Percentiles rank a stretch among this genome's conserved stretches.
These are phyloP conservation scores for Campoplex nolae DNA, from an alignment of 2,888 invertebrate genomes.

Conservation along the genomic window DNA sequence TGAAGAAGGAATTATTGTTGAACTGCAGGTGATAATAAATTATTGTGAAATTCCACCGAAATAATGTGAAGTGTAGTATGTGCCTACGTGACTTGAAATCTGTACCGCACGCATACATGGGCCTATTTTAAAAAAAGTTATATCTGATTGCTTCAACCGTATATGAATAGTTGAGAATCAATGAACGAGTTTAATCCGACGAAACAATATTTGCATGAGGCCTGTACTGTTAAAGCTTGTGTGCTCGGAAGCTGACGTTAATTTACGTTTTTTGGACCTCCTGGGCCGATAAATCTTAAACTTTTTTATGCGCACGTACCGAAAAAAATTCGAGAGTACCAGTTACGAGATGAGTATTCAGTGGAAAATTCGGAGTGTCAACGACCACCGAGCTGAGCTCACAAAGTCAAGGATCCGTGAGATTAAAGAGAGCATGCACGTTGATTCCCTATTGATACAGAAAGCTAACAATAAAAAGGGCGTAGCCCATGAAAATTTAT, in stretches of 20 bases:
- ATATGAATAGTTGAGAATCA: constrained; percentile 7
- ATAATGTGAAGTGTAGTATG: not conserved
- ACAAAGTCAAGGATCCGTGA: constrained; percentile 29
- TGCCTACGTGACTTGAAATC: constrained; percentile 4
- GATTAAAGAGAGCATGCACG: constrained; percentile 12
- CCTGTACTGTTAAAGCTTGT: not conserved
- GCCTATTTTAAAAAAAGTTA: constrained; percentile 12
- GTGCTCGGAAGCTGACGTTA: constrained; percentile 41
- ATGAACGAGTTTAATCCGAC: constrained; percentile 44
- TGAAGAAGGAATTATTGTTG: not conserved
- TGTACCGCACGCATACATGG: constrained; percentile 22
- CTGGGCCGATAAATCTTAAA: constrained; percentile 20
- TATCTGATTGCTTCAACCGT: constrained; percentile 4
- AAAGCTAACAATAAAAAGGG: not conserved
- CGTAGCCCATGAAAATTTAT: not conserved
- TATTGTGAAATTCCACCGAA: not conserved
- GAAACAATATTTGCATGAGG: constrained; percentile 52
- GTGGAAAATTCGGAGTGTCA: constrained; percentile 55
- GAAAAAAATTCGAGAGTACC: constrained; percentile 19
- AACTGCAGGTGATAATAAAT: constrained; percentile 20
- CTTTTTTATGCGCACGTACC: constrained; percentile 27
- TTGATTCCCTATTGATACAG: constrained; percentile 22
- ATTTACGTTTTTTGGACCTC: constrained; percentile 42
- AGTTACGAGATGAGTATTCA: constrained; percentile 36
- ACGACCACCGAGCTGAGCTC: constrained; percentile 27